phyloP scores from a whole-genome alignment of 2,797 vertebrate genomes.

The Apodemus agrarius region DNA sequence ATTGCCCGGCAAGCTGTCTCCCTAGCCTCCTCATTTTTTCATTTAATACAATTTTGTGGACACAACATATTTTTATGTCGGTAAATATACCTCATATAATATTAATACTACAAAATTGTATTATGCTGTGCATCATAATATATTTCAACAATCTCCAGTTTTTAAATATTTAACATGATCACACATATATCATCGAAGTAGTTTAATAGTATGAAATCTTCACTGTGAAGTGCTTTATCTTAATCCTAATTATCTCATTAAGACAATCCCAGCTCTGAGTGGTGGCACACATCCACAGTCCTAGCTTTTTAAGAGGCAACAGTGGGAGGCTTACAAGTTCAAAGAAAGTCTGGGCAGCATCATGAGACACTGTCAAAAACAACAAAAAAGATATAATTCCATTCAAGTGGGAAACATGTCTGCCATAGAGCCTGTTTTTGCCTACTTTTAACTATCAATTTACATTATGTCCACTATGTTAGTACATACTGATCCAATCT shows the following conservation, averaged over 20 bases:
- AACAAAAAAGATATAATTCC: neutral
- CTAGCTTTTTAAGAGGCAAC: neutral
- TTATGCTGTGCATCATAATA: neutral
- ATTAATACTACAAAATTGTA: neutral
- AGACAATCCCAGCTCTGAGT: neutral
- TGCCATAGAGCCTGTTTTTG: neutral
- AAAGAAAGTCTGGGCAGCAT: neutral
- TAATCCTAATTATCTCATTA: constrained; percentile 18
- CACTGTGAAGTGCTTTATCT: neutral
- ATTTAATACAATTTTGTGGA: neutral
- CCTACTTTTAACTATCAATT: neutral
- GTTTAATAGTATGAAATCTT: constrained; percentile 7
- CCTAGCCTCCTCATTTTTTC: neutral
- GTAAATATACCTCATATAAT: neutral
- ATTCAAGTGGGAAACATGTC: neutral
- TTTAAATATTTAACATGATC: neutral
- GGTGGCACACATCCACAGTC: neutral
- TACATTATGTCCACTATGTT: neutral
- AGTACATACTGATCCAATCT: neutral
- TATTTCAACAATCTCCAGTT: neutral
- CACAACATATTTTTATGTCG: neutral
- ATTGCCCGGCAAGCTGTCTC: neutral
- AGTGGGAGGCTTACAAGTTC: neutral
- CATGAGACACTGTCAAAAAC: neutral
- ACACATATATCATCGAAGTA: neutral